Base-by-base conservation (phyloP, 2,888 invertebrate genomes). In the Dasypolia templi region DNA sequence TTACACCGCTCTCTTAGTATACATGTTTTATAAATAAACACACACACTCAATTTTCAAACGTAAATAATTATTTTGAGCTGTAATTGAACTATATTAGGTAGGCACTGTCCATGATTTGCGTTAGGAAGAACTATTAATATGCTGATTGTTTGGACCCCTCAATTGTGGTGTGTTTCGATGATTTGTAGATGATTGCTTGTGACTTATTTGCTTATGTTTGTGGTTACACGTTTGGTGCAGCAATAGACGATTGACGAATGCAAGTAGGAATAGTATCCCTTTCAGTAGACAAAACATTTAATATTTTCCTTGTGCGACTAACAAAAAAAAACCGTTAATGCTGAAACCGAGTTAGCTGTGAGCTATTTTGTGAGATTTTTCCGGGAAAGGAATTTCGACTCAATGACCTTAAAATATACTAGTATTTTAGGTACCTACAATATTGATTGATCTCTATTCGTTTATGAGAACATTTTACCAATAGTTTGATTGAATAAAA, bases 71-170 rank as follows among this genome's bases (percentile, higher is more conserved):
- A 72, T 32, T 42, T 62, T 46, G 26, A 55, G 59, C 59, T 72
- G 70, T 79, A 82, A 83, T 83, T 49, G 63, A 68, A 67, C 51
- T 56, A 64, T 64, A 69, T 70, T 51, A 75, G 26, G 12, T 22
- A n/a, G 17, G 26, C 72, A 65, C 56, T 32, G 44, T 53, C 53
- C 70, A 55, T 70, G 78, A 82, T 84, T 81, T 76, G 76, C 32
- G 61, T 65, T 82, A 65, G 76, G 29, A 55, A 49, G 62, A 67
- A 59, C 71, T 83, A 82, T 85, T 77, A 81, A 72, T 76, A 84
- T 81, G 76, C 72, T 76, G 76, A 82, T 77, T 84, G 75, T 63
- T 7, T 71, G 32, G 46, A 61, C 19, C 29, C 39, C 5, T 32
- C 35, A 53, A 53, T 64, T 77, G 61, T 58, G 58, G 32, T 68